Evolutionary conservation across 2,113 vertebrate species (phyloP).

Genomic region (Gambusia holbrooki): DNA sequence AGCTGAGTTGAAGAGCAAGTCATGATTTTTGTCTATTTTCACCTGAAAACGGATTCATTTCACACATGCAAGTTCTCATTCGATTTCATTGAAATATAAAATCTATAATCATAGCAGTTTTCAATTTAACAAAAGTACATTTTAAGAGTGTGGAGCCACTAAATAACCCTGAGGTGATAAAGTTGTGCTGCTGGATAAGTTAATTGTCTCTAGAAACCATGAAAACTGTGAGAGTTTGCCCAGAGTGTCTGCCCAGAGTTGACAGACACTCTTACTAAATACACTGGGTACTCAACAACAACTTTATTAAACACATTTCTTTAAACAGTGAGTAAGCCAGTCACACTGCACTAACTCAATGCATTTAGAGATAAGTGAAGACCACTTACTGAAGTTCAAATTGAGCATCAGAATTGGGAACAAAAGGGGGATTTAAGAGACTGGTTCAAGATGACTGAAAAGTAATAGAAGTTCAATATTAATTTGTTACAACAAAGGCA

Average conservation of each 20-base stretch:
- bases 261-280: not conserved
- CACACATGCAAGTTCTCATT: not conserved
- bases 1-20: too few relatives aligned
- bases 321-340: too few relatives aligned
- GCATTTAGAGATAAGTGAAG: not conserved
- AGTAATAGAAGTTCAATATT: too few relatives aligned
- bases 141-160: conserved; percentile 3
- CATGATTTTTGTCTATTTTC: not conserved
- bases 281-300: not conserved
- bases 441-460: too few relatives aligned
- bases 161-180: not conserved
- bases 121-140: not conserved
- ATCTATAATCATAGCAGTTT: not conserved
- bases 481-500: too few relatives aligned
- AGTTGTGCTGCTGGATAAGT: not conserved
- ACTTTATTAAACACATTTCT: not conserved
- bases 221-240: not conserved
- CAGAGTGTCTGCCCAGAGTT: not conserved
- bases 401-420: too few relatives aligned
- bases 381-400: not conserved
- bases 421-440: too few relatives aligned
- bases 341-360: not conserved
- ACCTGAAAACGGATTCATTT: not conserved
- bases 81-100: not conserved
- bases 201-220: not conserved